Evolutionary conservation across 1,140 invertebrate species (phyloP).

Genomic region (Triops longicaudatus): DNA sequence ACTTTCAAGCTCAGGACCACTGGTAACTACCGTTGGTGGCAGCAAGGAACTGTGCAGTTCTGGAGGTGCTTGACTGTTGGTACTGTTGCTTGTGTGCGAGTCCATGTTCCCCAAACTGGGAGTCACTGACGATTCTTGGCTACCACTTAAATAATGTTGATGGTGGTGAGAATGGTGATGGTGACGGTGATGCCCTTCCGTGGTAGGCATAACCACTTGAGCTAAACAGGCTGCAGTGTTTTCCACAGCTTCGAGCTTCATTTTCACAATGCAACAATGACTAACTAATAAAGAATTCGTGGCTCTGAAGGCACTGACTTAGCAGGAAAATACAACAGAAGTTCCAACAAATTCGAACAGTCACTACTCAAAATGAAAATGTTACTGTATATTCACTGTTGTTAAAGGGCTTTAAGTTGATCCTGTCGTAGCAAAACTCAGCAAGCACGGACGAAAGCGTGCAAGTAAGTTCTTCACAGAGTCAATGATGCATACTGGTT

Average conservation of each 20-base stretch:
- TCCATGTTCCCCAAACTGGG: constrained; percentile 20
- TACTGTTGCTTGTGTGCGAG: no score
- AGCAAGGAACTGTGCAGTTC: not conserved
- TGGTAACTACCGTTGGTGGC: not conserved
- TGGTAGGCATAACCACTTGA: not conserved
- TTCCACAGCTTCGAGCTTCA: constrained; percentile 8
- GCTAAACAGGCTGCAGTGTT: not conserved
- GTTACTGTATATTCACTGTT: not conserved
- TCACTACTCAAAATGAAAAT: not conserved
- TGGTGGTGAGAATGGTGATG: constrained; percentile 30
- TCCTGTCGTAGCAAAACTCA: not conserved
- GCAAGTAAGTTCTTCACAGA: not conserved
- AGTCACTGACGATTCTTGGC: constrained; percentile 9
- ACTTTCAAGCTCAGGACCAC: not conserved
- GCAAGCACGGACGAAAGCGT: no score
- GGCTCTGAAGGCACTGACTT: not conserved
- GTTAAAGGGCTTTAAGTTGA: not conserved
- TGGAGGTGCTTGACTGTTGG: constrained; percentile 4
- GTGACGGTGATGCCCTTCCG: not conserved
- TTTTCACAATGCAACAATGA: not conserved
- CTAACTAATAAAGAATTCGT: no score
- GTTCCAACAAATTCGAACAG: not conserved
- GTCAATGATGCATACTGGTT: constrained; percentile 15
- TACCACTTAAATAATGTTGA: constrained; percentile 29
- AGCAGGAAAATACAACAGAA: not conserved